phyloP scores from a whole-genome alignment of 2,888 invertebrate species.

The Agrochola macilenta region DNA sequence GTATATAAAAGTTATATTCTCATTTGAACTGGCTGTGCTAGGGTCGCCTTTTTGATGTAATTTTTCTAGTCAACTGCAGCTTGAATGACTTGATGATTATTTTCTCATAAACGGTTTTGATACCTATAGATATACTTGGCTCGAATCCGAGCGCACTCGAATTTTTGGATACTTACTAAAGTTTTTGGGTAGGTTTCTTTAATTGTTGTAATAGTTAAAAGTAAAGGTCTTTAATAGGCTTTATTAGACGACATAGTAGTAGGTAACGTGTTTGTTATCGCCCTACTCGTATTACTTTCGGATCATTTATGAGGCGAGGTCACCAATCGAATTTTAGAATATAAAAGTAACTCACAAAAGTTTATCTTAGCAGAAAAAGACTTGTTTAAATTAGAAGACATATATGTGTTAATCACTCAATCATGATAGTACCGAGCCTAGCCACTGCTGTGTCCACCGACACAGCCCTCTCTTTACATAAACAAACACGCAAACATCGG shows the following conservation, averaged over 20 bases:
- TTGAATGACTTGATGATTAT: conserved; percentile 16
- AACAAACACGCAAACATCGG: conserved; percentile 48
- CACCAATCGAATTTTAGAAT: not conserved
- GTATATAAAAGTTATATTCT: conserved; percentile 23
- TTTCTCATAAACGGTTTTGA: conserved; percentile 16
- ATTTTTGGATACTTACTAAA: conserved; percentile 1
- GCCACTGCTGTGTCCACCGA: not conserved
- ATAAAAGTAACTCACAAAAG: too few relatives aligned
- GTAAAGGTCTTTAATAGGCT: not conserved
- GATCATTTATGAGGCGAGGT: too few relatives aligned
- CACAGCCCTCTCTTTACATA: conserved; percentile 25
- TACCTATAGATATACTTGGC: conserved; percentile 6
- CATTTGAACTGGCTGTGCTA: not conserved
- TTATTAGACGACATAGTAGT: too few relatives aligned
- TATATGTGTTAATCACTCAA: not conserved
- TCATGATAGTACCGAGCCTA: not conserved
- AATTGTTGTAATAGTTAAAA: conserved; percentile 6
- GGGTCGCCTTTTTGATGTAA: conserved; percentile 13
- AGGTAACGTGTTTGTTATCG: not conserved
- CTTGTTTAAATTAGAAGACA: not conserved
- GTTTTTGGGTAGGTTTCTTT: not conserved
- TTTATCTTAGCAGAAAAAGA: not conserved
- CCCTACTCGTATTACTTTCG: not conserved
- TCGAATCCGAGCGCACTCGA: not conserved
- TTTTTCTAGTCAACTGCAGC: conserved; percentile 19